Evolutionary conservation across 2,113 vertebrate genomes (phyloP).

Genomic region (Thymallus thymallus): DNA sequence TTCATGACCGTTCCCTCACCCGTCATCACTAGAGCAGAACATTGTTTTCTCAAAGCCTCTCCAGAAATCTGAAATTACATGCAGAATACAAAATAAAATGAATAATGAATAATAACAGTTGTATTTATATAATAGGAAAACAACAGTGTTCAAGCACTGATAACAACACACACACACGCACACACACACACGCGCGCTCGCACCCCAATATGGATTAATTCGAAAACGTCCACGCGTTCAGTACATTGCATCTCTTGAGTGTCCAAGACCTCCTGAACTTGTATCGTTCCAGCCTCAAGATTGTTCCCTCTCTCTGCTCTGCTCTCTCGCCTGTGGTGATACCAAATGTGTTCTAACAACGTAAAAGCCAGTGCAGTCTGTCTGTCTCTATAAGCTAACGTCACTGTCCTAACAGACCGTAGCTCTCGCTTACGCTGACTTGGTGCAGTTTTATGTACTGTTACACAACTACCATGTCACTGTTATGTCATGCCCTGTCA

Average conservation of each 20-base stretch:
- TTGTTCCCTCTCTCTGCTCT: background rate
- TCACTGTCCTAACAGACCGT: no score
- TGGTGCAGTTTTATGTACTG: no score
- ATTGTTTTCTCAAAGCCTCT: no score
- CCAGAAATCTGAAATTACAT: no score
- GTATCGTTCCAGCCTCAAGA: background rate
- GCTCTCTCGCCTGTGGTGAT: slow-evolving; percentile 14
- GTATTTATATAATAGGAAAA: background rate
- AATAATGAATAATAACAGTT: no score
- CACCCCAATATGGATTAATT: background rate
- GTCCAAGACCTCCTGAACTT: background rate
- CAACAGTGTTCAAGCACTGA: background rate
- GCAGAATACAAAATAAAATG: no score
- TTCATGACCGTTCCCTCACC: no score
- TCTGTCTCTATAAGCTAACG: background rate
- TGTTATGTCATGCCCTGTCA: no score
- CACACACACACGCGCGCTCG: background rate
- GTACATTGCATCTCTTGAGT: background rate
- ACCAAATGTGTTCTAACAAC: slow-evolving; percentile 12
- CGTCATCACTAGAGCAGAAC: no score
- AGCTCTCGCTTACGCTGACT: no score
- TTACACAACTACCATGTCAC: no score
- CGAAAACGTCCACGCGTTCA: background rate
- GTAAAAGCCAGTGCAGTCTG: slow-evolving; percentile 10
- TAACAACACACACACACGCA: background rate